Base-by-base conservation (phyloP, 2,113 vertebrate genomes). In the Colinus virginianus region DNA sequence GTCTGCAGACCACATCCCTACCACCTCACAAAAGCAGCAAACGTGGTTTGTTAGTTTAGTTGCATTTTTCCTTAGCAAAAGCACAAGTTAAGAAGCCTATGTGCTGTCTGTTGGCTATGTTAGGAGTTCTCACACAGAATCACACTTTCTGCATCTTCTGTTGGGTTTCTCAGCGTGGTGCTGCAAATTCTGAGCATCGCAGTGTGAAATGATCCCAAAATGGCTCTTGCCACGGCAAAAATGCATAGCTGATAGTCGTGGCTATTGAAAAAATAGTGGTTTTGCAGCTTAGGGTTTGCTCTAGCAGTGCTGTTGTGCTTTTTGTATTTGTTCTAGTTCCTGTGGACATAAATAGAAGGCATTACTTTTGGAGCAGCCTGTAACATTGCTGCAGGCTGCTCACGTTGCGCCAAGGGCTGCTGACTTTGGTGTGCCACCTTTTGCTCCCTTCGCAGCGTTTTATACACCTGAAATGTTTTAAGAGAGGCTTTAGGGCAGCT, bases 391-490 rank as follows among this genome's bases (percentile, higher is more conserved):
- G 10, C 13, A 0, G 2, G 36, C n/a, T 43, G 4, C 21, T 42
- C 14, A 4, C 14, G 16, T 34, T 1, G 0, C 1, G 5, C 9
- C 16, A 4, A 1, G 8, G 43, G 53, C 13, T 32, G 26, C 51
- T 55, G 49, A 10, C 45, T 69, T 90, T 11, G 7, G 36, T 51
- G 4, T 13, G 7, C 40, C 20, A 13, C 14, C 9, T 51, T 28
- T 48, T 7, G 23, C 11, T 42, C 16, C 16, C 63, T 36, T 7
- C 13, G 32, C 58, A 42, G 21, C 1, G 15, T 13, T 84, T 56
- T 46, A 5, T 5, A 10, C 61, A 2, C 43, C n/a, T 5, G 32
- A 25, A 25, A 15, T 2, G 3, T 8, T 71, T 59, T 28, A 56
- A 42, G 23, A 38, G 30, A 77, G 45, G 45, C 15, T 76, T 56